These are phyloP conservation scores for Artibeus jamaicensis DNA, from an alignment of 2,797 vertebrate genomes.

Conservation along the genomic window DNA sequence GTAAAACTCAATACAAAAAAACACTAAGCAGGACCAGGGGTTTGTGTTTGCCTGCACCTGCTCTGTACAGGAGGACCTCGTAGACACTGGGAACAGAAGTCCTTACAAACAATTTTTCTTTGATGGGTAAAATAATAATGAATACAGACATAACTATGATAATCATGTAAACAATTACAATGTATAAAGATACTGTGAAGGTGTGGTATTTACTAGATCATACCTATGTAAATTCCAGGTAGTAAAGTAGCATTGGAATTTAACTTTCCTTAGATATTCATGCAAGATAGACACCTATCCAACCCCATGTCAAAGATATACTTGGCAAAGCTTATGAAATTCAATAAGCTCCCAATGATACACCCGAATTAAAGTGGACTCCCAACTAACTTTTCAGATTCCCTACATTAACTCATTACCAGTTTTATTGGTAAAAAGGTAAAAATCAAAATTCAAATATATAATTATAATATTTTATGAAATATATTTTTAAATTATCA, in stretches of 20 bases:
- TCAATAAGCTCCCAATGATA: not conserved
- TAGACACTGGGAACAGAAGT: not conserved
- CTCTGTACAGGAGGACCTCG: not conserved
- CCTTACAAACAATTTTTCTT: not conserved
- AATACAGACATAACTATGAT: not conserved
- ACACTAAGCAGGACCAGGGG: not conserved
- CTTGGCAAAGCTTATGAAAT: not conserved
- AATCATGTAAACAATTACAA: not conserved
- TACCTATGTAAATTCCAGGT: not conserved
- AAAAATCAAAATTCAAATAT: conserved; percentile 43
- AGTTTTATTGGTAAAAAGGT: not conserved
- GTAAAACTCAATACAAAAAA: conserved; percentile 28
- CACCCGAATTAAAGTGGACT: not conserved
- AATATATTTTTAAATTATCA: not conserved
- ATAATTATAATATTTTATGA: not conserved
- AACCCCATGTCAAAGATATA: not conserved
- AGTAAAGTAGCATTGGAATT: not conserved
- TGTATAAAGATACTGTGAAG: not conserved
- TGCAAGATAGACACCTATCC: not conserved
- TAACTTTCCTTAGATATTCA: not conserved
- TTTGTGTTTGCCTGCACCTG: conserved; percentile 39
- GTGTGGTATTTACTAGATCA: not conserved
- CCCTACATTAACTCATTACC: not conserved
- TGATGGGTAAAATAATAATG: conserved; percentile 3
- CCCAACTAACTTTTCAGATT: not conserved